Conservation (phyloP, 2,888 invertebrate species). For the Synergus japonicus region DNA sequence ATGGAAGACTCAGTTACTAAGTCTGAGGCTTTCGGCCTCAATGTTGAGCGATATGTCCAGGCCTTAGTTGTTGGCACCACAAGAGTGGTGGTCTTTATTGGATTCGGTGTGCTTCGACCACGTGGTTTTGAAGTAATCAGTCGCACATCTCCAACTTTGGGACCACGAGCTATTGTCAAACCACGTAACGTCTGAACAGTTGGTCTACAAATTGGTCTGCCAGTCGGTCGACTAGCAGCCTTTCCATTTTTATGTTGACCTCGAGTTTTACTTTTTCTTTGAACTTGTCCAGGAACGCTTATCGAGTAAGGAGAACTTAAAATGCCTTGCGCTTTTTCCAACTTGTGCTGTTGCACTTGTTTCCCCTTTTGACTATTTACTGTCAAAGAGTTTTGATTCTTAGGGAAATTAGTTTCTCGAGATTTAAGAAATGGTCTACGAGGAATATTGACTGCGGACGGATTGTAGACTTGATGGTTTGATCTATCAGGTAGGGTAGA, state of each 20-base stretch:
- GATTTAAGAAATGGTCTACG: slow-evolving; percentile 69
- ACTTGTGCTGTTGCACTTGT: slow-evolving; percentile 74
- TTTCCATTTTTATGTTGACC: slow-evolving; percentile 74
- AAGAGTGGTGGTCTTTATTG: slow-evolving; percentile 47
- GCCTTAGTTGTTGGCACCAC: slow-evolving; percentile 43
- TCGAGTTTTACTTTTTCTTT: slow-evolving; percentile 68
- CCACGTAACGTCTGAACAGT: slow-evolving; percentile 80
- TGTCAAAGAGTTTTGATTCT: slow-evolving; percentile 63
- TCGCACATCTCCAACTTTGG: slow-evolving; percentile 61
- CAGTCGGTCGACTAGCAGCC: slow-evolving; percentile 69
- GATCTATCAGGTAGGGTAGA: slow-evolving; percentile 78
- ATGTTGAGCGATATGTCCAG: slow-evolving; percentile 41
- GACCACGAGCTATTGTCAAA: slow-evolving; percentile 73
- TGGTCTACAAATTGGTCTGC: slow-evolving; percentile 73
- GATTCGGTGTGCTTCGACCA: slow-evolving; percentile 59
- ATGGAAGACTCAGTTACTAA: slow-evolving; percentile 67
- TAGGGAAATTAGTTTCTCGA: slow-evolving; percentile 66
- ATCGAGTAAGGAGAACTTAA: slow-evolving; percentile 65
- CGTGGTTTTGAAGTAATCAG: slow-evolving; percentile 63
- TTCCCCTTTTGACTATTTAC: slow-evolving; percentile 69
- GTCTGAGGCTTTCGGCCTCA: slow-evolving; percentile 61
- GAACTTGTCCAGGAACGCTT: slow-evolving; percentile 63
- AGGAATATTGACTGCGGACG: slow-evolving; percentile 64
- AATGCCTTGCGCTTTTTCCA: slow-evolving; percentile 79
- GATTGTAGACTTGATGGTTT: slow-evolving; percentile 70